Base-by-base conservation (phyloP, 2,797 vertebrate species). In the Thalassophryne amazonica region DNA sequence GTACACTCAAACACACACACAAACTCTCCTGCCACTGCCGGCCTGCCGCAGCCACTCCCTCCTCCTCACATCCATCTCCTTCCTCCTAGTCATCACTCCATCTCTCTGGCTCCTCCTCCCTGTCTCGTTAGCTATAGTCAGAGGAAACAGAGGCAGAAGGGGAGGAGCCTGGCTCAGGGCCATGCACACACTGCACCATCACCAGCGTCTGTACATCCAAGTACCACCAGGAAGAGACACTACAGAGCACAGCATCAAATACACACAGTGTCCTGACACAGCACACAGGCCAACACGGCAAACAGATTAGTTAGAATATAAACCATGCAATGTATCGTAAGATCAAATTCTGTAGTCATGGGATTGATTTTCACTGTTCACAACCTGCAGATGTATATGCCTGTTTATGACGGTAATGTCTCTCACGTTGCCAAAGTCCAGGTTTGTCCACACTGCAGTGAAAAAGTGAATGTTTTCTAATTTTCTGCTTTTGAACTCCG, bases 211-310 rank as follows among this genome's bases (percentile, higher is more conserved):
- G 81, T 40, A 61, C 61, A 68, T 68, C 76, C 77, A 83, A 82
- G 83, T 85, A 84, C 75, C 69, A 77, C 83, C 83, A 88, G 86
- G 87, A 86, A 79, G 87, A 71, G 82, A 74, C 52, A 61, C 78
- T 69, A 78, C 74, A 73, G 60, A 53, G 63, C 18, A 29, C 18
- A 12, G 23, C 38, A 65, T 69, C 73, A 64, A 66, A 73, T 20
- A 37, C 52, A 64, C 46, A 47, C 33, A 32, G 43, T 17, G 27
- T 43, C 37, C 48, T 32, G 47, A 53, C 18, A 5, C 54, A 38
- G 32, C 45, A 35, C 57, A 28, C 14, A 32, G 15, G 24, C 8
- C n/a, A n/a, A n/a, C n/a, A n/a, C n/a, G n/a, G n/a, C n/a, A n/a
- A n/a, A n/a, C n/a, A n/a, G n/a, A n/a, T n/a, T n/a, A n/a, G n/a